phyloP scores from a whole-genome alignment of 2,888 invertebrate genomes.

The Rhogogaster chlorosoma region DNA sequence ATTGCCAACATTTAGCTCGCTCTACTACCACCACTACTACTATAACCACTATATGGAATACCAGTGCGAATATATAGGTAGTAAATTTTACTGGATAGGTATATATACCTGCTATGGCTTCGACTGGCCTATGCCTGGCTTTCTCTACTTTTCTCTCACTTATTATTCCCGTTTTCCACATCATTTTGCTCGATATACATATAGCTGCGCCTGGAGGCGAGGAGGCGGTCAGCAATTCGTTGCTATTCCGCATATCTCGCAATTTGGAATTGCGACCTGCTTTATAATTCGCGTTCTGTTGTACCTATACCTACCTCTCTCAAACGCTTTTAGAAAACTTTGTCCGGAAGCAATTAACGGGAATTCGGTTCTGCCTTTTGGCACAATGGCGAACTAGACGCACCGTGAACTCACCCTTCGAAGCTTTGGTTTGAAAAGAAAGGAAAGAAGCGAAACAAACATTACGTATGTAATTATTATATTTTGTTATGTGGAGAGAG shows the following conservation, averaged over 20 bases:
- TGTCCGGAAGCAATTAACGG: slow-evolving; percentile 70
- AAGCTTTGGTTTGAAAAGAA: not conserved
- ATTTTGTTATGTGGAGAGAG: too few species aligned
- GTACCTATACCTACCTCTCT: slow-evolving; percentile 62
- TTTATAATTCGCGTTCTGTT: slow-evolving; percentile 2
- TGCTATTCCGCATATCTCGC: slow-evolving; percentile 24
- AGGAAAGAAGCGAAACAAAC: not conserved
- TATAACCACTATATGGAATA: not conserved
- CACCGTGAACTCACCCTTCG: not conserved
- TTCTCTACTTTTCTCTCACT: not conserved
- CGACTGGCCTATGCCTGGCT: slow-evolving; percentile 18
- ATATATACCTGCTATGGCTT: not conserved
- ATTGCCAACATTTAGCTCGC: slow-evolving; percentile 60
- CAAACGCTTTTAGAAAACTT: slow-evolving; percentile 67
- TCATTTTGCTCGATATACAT: not conserved
- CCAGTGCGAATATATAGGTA: not conserved
- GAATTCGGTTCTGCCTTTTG: slow-evolving; percentile 58
- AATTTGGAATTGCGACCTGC: not conserved
- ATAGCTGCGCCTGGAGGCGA: not conserved
- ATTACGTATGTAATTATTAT: too few species aligned
- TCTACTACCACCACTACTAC: slow-evolving; percentile 31
- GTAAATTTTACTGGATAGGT: not conserved
- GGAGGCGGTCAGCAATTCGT: not conserved
- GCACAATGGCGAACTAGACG: slow-evolving; percentile 51
- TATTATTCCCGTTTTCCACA: not conserved